Evolutionary conservation across 2,888 invertebrate genomes (phyloP).

Genomic region (Lycophotia porphyrea): DNA sequence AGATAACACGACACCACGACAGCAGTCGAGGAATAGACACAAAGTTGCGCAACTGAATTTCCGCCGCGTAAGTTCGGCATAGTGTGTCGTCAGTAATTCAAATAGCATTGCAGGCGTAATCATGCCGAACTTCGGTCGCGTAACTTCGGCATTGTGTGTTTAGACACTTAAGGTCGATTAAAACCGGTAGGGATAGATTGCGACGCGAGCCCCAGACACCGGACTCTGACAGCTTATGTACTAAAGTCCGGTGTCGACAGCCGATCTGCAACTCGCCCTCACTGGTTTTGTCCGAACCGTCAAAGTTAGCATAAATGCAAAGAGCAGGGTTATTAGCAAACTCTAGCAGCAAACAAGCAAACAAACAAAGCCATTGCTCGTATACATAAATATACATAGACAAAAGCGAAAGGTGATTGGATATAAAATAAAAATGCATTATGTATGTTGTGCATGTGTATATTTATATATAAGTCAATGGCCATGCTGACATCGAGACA

Average conservation of each 20-base stretch:
- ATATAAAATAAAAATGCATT: constrained; percentile 82
- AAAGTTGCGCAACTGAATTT: too few species aligned
- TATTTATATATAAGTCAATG: constrained; percentile 88
- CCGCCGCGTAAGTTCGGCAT: too few species aligned
- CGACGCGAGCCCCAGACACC: neutral
- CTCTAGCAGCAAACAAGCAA: constrained; percentile 49
- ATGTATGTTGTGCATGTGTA: constrained; percentile 76
- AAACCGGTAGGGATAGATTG: neutral
- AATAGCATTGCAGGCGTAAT: too few species aligned
- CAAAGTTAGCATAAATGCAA: constrained; percentile 3
- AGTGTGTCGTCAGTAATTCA: too few species aligned
- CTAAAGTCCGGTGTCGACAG: neutral
- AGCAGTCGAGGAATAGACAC: too few species aligned
- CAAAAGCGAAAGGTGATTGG: constrained; percentile 64
- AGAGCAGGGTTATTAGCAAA: constrained; percentile 26
- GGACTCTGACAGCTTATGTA: neutral
- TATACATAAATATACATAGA: constrained; percentile 81
- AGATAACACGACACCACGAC: too few species aligned
- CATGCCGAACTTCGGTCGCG: too few species aligned
- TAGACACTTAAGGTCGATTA: neutral
- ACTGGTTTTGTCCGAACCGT: neutral
- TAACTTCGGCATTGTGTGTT: too few species aligned
- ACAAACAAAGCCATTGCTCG: constrained; percentile 82
- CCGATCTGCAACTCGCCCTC: neutral
- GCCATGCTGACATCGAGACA: constrained; percentile 77